phyloP scores from a whole-genome alignment of 1,140 invertebrate genomes.

The Zophobas morio region DNA sequence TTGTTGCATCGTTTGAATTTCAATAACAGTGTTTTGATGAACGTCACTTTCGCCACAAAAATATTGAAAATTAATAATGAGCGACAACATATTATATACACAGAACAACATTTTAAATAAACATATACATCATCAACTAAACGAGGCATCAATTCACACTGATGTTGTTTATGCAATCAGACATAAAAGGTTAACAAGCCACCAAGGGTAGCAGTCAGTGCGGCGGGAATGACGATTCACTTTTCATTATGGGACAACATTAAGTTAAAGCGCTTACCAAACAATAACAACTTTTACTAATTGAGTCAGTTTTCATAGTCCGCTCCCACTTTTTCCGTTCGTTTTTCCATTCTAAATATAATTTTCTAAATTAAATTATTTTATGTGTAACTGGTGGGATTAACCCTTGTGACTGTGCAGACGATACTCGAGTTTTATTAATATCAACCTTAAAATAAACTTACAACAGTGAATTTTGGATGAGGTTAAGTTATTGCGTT shows the following conservation, averaged over 20 bases:
- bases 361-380: slow-evolving; percentile 15
- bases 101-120: slow-evolving; percentile 8
- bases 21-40: too few species aligned
- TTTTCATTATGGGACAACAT: background rate
- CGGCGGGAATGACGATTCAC: background rate
- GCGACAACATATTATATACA: background rate
- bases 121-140: slow-evolving; percentile 24
- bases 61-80: too few species aligned
- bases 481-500: too few species aligned
- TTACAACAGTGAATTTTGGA: background rate
- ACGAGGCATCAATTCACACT: slow-evolving; percentile 30
- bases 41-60: too few species aligned
- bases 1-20: too few species aligned
- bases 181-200: slow-evolving; percentile 26
- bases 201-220: background rate
- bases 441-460: slow-evolving; percentile 39
- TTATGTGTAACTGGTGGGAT: slow-evolving; percentile 19
- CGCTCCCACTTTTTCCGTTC: background rate
- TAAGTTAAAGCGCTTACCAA: too few species aligned
- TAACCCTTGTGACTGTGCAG: slow-evolving; percentile 23
- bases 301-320: background rate
- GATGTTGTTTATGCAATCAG: slow-evolving; percentile 25
- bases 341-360: slow-evolving; percentile 9
- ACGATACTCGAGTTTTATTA: slow-evolving; percentile 19
- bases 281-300: too few species aligned